phyloP scores from a whole-genome alignment of 2,888 invertebrate species.

The Nasonovia ribisnigri region DNA sequence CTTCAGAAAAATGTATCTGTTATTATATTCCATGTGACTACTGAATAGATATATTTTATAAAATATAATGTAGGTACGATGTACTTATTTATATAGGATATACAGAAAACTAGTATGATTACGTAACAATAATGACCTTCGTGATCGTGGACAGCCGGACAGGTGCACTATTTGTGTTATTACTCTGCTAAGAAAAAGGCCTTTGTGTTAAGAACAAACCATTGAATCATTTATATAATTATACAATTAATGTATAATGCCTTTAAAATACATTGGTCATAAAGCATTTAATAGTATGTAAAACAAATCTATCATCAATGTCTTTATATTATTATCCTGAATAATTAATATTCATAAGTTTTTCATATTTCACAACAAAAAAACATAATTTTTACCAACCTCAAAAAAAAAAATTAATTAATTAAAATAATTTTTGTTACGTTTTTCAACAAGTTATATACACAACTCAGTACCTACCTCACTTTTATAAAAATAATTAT shows the following conservation, averaged over 20 bases:
- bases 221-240: constrained; percentile 4
- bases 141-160: neutral
- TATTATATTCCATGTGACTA: neutral
- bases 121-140: constrained; percentile 52
- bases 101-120: constrained; percentile 43
- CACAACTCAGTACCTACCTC: neutral
- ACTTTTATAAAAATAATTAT: neutral
- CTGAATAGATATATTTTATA: neutral
- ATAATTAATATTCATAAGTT: neutral
- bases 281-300: neutral
- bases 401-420: neutral
- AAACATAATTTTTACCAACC: neutral
- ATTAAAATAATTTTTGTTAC: neutral
- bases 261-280: neutral
- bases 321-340: neutral
- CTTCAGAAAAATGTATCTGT: neutral
- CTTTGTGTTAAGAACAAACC: constrained; percentile 42
- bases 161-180: constrained; percentile 24
- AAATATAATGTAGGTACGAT: neutral
- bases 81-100: neutral
- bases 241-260: neutral
- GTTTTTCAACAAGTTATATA: neutral
- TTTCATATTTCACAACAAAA: neutral
- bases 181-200: constrained; percentile 31
- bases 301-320: neutral